A percentile compares a stretch with the other conserved stretches of the same genome.
Conservation (phyloP, 2,113 vertebrate genomes). For the Gymnocephalus cernua region DNA sequence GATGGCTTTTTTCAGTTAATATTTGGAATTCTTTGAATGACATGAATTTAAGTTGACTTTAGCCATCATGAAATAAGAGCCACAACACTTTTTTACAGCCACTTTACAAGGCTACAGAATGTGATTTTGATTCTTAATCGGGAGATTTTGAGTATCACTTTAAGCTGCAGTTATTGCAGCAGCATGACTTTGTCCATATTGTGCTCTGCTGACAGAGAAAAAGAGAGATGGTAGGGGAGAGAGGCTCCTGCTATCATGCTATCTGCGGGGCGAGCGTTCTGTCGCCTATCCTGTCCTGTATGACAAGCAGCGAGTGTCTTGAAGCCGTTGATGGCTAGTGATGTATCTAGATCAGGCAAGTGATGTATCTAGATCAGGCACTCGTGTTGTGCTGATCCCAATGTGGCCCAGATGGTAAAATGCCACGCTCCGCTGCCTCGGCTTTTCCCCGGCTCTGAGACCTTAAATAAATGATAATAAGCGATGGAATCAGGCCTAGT, state of each 20-base stretch:
- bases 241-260: conserved; percentile 40
- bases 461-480: conserved; percentile 71
- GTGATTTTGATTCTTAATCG: not conserved
- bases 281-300: conserved; percentile 53
- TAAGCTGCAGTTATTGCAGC: conserved; percentile 31
- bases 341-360: conserved; percentile 73
- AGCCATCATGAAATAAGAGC: not conserved
- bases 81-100: not conserved
- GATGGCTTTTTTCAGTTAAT: not conserved
- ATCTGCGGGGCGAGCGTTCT: conserved; percentile 54
- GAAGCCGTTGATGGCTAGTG: conserved; percentile 65
- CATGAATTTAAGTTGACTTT: not conserved
- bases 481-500: conserved; percentile 38
- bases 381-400: conserved; percentile 67
- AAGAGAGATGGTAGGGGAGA: not conserved
- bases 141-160: not conserved
- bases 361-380: conserved; percentile 76
- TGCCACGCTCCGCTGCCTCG: conserved; percentile 54
- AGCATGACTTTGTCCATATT: conserved; percentile 37
- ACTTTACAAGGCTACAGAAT: not conserved
- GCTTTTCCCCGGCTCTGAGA: conserved; percentile 40
- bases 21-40: not conserved
- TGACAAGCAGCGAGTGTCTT: conserved; percentile 60
- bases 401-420: conserved; percentile 71
- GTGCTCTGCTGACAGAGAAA: conserved; percentile 13